A percentile compares a stretch with the other conserved stretches of the same genome.
Evolutionary conservation across 92 coral and sea anemone genomes (phyloP).

Genomic region (Plumapathes pennacea): DNA sequence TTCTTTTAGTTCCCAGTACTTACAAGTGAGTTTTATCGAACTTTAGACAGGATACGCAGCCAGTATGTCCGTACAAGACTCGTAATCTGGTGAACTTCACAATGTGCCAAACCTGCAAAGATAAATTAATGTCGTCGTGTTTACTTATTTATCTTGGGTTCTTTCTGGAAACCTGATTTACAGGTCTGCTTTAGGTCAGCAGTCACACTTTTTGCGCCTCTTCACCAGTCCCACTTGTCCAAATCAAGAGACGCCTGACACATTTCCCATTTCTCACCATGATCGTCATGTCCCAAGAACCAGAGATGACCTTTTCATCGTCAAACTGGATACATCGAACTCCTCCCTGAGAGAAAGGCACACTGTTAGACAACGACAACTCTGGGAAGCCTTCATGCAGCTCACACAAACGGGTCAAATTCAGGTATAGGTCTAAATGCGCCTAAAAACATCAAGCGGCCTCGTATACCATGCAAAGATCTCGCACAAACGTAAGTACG

Average conservation of each 20-base stretch:
- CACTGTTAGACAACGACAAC: background rate
- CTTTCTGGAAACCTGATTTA: too few species aligned
- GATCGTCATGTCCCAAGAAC: slow-evolving; percentile 97
- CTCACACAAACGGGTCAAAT: background rate
- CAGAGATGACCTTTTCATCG: slow-evolving; percentile 72
- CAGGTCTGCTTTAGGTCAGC: too few species aligned
- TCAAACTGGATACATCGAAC: slow-evolving; percentile 92
- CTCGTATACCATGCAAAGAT: too few species aligned
- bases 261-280: slow-evolving; percentile 86
- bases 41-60: slow-evolving; percentile 86
- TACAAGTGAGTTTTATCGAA: slow-evolving; percentile 64
- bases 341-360: slow-evolving; percentile 71
- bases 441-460: too few species aligned
- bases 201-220: too few species aligned
- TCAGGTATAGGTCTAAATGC: too few species aligned
- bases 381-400: background rate
- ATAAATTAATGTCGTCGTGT: background rate
- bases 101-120: slow-evolving; percentile 86
- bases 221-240: too few species aligned
- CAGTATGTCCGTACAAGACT: slow-evolving; percentile 83
- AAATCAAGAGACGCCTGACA: background rate
- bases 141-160: too few species aligned
- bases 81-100: slow-evolving; percentile 75
- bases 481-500: too few species aligned
- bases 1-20: slow-evolving; percentile 39